These are phyloP conservation scores for Nephrotoma guestfalica DNA, from an alignment of 2,888 invertebrate genomes.

Conservation along the genomic window DNA sequence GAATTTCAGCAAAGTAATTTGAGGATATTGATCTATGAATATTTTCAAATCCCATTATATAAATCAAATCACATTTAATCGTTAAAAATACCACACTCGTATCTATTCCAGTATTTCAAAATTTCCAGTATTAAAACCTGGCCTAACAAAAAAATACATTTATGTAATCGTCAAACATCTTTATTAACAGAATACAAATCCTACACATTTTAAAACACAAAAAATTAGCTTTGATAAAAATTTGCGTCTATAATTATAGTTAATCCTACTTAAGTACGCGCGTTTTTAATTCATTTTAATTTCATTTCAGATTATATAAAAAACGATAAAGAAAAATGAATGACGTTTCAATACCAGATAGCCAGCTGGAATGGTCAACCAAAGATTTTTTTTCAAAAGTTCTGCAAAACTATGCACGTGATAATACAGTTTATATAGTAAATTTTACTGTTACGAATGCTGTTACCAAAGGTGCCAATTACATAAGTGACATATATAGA, in stretches of 20 bases:
- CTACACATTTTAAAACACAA: background rate
- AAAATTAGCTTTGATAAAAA: background rate
- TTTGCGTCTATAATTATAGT: background rate
- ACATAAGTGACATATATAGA: conserved; percentile 19
- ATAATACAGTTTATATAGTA: background rate
- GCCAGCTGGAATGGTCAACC: background rate
- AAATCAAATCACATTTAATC: too few species aligned
- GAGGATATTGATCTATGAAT: too few species aligned
- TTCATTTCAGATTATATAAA: background rate
- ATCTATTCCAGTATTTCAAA: too few species aligned
- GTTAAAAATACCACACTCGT: too few species aligned
- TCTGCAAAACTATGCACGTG: background rate
- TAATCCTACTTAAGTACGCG: background rate
- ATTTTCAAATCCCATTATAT: too few species aligned
- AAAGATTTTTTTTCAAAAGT: background rate
- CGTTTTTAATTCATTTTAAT: background rate
- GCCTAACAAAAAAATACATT: too few species aligned
- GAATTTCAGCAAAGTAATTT: too few species aligned
- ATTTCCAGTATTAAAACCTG: too few species aligned
- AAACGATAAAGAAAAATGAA: background rate
- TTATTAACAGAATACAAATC: background rate
- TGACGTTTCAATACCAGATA: background rate
- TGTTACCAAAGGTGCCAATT: conserved; percentile 22
- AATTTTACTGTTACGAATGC: conserved; percentile 11
- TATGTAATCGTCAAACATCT: background rate